Percentiles rank a stretch among this genome's conserved stretches.
Conservation (phyloP, 2,888 invertebrate species). For the Amblyteles armatorius region DNA sequence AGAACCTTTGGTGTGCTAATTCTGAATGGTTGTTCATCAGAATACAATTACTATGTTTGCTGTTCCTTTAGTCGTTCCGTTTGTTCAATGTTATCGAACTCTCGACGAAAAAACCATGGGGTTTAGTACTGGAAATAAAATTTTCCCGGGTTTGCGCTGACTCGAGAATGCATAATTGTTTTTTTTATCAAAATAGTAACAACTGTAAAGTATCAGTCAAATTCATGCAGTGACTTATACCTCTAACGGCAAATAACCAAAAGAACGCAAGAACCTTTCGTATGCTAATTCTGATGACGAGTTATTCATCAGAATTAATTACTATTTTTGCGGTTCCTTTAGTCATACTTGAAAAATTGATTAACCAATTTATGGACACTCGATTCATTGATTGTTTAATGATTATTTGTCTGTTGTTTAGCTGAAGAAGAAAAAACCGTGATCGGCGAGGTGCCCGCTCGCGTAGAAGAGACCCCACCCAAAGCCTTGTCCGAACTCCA, state of each 20-base stretch:
- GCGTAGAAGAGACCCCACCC: slow-evolving; percentile 71
- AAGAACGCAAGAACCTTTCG: background rate
- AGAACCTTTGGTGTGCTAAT: background rate
- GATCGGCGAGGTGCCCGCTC: slow-evolving; percentile 84
- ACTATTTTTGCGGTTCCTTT: background rate
- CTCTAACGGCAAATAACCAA: background rate
- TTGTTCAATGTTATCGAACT: background rate
- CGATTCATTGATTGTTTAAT: background rate
- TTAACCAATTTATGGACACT: background rate
- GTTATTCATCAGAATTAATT: background rate
- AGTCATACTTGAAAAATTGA: background rate
- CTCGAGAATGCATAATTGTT: too few species aligned
- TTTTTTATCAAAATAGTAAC: background rate
- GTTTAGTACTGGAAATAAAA: too few species aligned
- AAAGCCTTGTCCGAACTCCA: slow-evolving; percentile 93
- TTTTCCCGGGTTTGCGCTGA: too few species aligned
- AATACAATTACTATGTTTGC: background rate
- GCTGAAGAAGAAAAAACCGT: slow-evolving; percentile 88
- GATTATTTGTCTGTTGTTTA: slow-evolving; percentile 75
- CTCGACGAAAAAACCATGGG: too few species aligned
- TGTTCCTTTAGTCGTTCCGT: background rate
- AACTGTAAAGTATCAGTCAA: background rate
- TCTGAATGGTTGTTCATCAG: background rate
- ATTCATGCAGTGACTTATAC: background rate
- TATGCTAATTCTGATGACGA: background rate